Conservation (phyloP, 1,140 invertebrate species). For the Tetraneura akinire region DNA sequence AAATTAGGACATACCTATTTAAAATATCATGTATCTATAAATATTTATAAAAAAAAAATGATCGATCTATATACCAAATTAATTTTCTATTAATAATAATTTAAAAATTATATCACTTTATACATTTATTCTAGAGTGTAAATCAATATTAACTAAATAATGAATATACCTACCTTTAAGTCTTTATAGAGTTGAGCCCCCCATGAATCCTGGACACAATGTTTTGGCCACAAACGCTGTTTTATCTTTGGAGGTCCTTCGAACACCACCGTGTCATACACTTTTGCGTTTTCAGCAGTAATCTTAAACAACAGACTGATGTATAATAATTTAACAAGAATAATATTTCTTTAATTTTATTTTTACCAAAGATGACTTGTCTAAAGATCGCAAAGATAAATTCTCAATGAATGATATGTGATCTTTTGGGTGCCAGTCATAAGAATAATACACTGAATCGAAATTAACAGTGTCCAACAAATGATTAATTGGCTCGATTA, state of each 20-base stretch:
- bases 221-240: conserved; percentile 89
- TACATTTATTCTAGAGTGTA: too few species aligned
- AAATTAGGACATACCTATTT: too few species aligned
- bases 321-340: too few species aligned
- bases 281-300: conserved; percentile 70
- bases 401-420: conserved; percentile 97
- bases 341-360: too few species aligned
- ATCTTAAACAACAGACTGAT: conserved; percentile 53
- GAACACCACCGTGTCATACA: conserved; percentile 90
- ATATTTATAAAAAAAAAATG: too few species aligned
- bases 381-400: conserved; percentile 69
- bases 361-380: conserved; percentile 69
- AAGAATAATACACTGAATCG: conserved; percentile 90
- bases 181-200: conserved; percentile 91
- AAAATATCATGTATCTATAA: too few species aligned
- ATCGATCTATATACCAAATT: too few species aligned
- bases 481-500: conserved; percentile 88
- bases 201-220: conserved; percentile 94
- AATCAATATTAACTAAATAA: not conserved
- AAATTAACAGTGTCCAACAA: conserved; percentile 83
- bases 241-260: conserved; percentile 79
- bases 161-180: conserved; percentile 69
- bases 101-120: too few species aligned
- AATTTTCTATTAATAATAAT: too few species aligned
- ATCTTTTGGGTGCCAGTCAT: conserved; percentile 96